A percentile compares a stretch with the other conserved stretches of the same genome.
phyloP scores from a whole-genome alignment of 1,140 invertebrate genomes.

The Megathymus violae region DNA sequence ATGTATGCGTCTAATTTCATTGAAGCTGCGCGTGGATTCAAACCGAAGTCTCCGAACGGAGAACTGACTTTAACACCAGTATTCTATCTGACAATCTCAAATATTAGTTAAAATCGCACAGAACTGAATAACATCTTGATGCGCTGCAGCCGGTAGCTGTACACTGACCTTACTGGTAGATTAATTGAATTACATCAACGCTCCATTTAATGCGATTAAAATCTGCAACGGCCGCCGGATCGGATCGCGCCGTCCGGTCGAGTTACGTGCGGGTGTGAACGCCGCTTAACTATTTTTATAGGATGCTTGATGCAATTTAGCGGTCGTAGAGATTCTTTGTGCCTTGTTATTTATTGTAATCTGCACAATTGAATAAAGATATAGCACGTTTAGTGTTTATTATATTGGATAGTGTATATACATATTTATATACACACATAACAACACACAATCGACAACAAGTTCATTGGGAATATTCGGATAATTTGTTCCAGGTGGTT shows the following conservation, averaged over 20 bases:
- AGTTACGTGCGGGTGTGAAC: constrained; percentile 36
- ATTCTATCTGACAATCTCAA: too few relatives aligned
- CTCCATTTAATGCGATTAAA: constrained; percentile 53
- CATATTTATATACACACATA: too few relatives aligned
- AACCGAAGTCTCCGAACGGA: too few relatives aligned
- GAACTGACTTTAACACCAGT: too few relatives aligned
- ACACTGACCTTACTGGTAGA: constrained; percentile 37
- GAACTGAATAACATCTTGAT: neutral
- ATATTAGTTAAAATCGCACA: too few relatives aligned
- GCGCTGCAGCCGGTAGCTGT: constrained; percentile 5
- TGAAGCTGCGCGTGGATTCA: too few relatives aligned
- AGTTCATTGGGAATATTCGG: too few relatives aligned
- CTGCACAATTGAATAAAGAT: constrained; percentile 8
- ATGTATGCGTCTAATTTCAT: too few relatives aligned
- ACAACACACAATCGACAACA: too few relatives aligned
- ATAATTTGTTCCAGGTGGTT: too few relatives aligned
- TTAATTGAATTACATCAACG: constrained; percentile 57
- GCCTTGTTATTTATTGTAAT: constrained; percentile 2
- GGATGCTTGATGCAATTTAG: neutral
- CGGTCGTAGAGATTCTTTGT: constrained; percentile 13
- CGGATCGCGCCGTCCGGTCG: constrained; percentile 33
- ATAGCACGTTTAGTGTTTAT: too few relatives aligned
- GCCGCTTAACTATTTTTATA: constrained; percentile 39
- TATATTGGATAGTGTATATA: too few relatives aligned
- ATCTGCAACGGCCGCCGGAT: constrained; percentile 46